phyloP scores from a whole-genome alignment of 2,113 vertebrate species.

The Dolichallabes microphthalmus region DNA sequence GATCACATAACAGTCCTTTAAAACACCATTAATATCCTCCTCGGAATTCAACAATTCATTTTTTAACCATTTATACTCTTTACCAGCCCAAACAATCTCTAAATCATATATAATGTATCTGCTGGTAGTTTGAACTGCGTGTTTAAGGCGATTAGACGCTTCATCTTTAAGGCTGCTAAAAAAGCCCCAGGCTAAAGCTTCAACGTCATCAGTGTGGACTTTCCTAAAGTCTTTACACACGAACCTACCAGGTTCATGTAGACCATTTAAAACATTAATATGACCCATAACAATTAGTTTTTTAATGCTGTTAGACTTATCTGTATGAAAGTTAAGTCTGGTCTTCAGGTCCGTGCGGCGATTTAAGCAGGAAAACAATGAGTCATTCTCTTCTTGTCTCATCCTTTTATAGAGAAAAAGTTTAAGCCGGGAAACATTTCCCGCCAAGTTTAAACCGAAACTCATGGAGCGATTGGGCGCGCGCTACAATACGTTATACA shows the following conservation, averaged over 20 bases:
- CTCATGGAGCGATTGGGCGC: too few species aligned
- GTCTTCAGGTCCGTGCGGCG: too few species aligned
- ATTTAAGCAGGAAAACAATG: too few species aligned
- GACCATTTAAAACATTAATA: too few species aligned
- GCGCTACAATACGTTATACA: too few species aligned
- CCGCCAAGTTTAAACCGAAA: too few species aligned
- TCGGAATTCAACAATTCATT: not conserved
- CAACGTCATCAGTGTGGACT: not conserved
- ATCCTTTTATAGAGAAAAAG: too few species aligned
- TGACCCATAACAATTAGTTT: too few species aligned
- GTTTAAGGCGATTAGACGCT: not conserved
- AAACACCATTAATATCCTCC: not conserved
- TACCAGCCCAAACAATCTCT: accelerated
- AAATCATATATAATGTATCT: not conserved
- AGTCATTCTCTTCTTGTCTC: too few species aligned
- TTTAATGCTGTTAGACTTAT: not conserved
- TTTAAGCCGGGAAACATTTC: too few species aligned
- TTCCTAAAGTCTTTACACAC: not conserved
- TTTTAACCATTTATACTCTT: accelerated
- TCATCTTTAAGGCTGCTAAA: not conserved
- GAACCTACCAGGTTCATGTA: not conserved
- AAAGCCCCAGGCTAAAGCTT: not conserved
- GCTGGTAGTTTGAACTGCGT: not conserved
- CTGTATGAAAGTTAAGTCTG: not conserved
- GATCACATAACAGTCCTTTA: not conserved